Conservation (phyloP, 2,113 vertebrate species). For the Coptodon rendalli region DNA sequence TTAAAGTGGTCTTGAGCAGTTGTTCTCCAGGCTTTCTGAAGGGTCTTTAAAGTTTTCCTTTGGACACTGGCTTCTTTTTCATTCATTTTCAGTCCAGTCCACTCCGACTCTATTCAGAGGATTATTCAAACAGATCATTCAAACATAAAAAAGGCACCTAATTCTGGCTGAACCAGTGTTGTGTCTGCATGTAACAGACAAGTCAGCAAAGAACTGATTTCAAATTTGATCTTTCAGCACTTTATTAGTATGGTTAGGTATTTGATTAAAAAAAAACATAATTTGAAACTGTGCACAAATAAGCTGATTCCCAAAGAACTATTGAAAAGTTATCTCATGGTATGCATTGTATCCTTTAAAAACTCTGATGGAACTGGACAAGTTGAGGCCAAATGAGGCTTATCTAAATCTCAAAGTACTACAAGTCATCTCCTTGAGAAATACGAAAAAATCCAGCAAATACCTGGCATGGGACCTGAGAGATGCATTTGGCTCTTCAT, state of each 20-base stretch:
- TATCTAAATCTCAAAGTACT: background rate
- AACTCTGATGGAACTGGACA: background rate
- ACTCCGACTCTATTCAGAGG: background rate
- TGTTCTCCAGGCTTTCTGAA: background rate
- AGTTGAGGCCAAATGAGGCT: background rate
- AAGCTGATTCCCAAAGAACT: background rate
- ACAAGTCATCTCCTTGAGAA: background rate
- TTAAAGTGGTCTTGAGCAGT: background rate
- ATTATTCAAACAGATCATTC: background rate
- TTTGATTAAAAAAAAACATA: background rate
- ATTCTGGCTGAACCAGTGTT: background rate
- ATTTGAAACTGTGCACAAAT: background rate
- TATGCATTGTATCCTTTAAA: background rate
- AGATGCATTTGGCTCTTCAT: background rate
- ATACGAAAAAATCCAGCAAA: background rate
- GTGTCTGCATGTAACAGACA: background rate
- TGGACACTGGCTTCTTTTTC: background rate
- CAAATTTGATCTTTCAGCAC: background rate
- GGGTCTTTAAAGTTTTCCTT: background rate
- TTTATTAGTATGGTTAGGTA: background rate
- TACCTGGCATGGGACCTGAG: background rate
- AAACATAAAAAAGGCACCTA: background rate
- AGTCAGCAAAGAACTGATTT: background rate
- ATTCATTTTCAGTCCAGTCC: background rate
- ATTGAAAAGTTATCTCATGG: background rate